phyloP scores from a whole-genome alignment of 2,888 invertebrate species.

The Eilema caniola region DNA sequence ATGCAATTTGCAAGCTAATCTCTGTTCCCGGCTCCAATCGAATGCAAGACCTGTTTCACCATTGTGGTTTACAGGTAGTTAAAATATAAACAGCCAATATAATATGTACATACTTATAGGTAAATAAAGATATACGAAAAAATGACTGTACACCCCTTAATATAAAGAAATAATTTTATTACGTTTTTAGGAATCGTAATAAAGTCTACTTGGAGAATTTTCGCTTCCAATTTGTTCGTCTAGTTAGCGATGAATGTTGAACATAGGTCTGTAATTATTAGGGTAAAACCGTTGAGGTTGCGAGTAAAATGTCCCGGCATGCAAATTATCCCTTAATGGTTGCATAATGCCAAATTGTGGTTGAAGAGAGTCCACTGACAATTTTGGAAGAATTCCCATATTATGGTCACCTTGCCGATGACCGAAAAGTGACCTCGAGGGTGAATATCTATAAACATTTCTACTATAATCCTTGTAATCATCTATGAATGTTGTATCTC shows the following conservation, averaged over 20 bases:
- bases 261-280: constrained; percentile 13
- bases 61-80: too few species aligned
- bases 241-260: constrained; percentile 13
- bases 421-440: background rate
- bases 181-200: constrained; percentile 5
- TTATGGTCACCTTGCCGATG: constrained; percentile 5
- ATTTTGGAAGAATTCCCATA: background rate
- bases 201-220: background rate
- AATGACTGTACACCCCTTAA: background rate
- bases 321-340: constrained; percentile 5
- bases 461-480: constrained; percentile 21
- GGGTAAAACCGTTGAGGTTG: constrained; percentile 13
- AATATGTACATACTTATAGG: background rate
- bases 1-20: too few species aligned
- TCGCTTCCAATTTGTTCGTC: background rate
- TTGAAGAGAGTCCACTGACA: background rate
- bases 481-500: constrained; percentile 17
- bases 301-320: constrained; percentile 3
- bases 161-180: constrained; percentile 3
- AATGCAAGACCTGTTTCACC: too few species aligned
- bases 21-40: too few species aligned
- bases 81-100: too few species aligned
- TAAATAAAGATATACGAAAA: background rate
- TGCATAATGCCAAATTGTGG: background rate
- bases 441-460: constrained; percentile 23